Evolutionary conservation across 1,140 invertebrate genomes (phyloP), one percentile per base, ranked within the genome.

Genomic region (Elymnias hypermnestra): DNA sequence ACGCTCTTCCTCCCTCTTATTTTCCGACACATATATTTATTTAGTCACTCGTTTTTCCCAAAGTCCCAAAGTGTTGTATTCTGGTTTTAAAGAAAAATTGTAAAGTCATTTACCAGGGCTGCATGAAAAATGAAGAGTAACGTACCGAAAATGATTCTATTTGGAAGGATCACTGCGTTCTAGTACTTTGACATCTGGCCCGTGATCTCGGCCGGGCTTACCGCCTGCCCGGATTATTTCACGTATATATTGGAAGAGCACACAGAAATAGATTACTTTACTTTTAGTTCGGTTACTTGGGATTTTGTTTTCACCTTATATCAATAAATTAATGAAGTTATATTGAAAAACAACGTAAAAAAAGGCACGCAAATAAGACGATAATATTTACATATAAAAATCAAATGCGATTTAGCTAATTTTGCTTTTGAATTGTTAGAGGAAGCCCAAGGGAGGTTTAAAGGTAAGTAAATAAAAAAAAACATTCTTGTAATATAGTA

Each of bases 101-200:
- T 9, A 17, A 26, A 17, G n/a, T n/a, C 8, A 9, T 40, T 10
- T 53, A 53, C 42, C 51, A 58, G 50, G 53, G 40, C 18, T 53
- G 36, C 46, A 55, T 56, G 26, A 56, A 53, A 56, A 47, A 18
- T 40, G 31, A 50, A 44, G 13, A 37, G 57, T 53, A 58, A 59
- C 36, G 51, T 57, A 66, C 59, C 60, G 57, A 60, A 66, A 60
- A 57, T 55, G 52, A 63, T 63, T 63, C 48, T 52, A 59, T 66
- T 66, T 59, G 22, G 53, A 53, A 66, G 29, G 56, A 62, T 66
- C 60, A 66, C 48, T 51, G 53, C 45, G 47, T 40, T 51, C 47
- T 48, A 53, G 53, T 49, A 53, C 59, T 58, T 65, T 51, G 62
- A 57, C 56, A 54, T 66, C 56, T 59, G 49, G 56, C 17, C 49